A percentile compares a stretch with the other conserved stretches of the same genome.
Conservation (phyloP, 2,888 invertebrate species). For the Drosophila helvetica region DNA sequence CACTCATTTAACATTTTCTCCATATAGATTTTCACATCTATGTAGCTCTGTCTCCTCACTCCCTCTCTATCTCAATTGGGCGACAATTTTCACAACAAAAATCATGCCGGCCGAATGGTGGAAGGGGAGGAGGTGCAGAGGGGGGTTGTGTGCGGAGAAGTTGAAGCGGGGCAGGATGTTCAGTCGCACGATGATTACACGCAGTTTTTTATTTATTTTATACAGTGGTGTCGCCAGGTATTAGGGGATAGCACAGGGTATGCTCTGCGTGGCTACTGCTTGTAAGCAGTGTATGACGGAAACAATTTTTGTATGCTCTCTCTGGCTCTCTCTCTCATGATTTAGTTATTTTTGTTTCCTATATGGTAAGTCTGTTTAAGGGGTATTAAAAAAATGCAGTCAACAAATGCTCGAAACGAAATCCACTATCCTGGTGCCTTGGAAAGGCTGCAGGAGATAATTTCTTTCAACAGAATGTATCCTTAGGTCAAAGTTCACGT, state of each 20-base stretch:
- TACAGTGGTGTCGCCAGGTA: not conserved
- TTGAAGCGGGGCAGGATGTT: not conserved
- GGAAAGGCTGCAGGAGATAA: too few relatives aligned
- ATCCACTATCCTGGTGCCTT: too few relatives aligned
- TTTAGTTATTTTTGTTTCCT: too few relatives aligned
- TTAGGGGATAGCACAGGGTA: not conserved
- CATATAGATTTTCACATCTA: constrained; percentile 33
- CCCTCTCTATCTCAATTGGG: constrained; percentile 30
- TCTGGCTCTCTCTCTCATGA: too few relatives aligned
- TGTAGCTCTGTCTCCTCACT: not conserved
- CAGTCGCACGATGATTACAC: constrained; percentile 1
- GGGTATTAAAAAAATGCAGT: too few relatives aligned
- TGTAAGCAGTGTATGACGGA: not conserved
- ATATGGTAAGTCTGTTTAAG: not conserved
- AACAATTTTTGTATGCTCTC: not conserved
- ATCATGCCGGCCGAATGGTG: constrained; percentile 43
- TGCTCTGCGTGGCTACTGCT: not conserved
- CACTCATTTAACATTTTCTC: constrained; percentile 63
- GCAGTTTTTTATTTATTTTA: not conserved
- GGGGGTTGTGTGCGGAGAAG: not conserved
- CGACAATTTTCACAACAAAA: constrained; percentile 36
- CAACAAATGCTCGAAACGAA: too few relatives aligned
- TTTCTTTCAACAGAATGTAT: too few relatives aligned
- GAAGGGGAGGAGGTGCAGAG: not conserved
- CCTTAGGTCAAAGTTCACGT: not conserved